phyloP scores from a whole-genome alignment of 2,888 invertebrate genomes.

The Idaea aversata region DNA sequence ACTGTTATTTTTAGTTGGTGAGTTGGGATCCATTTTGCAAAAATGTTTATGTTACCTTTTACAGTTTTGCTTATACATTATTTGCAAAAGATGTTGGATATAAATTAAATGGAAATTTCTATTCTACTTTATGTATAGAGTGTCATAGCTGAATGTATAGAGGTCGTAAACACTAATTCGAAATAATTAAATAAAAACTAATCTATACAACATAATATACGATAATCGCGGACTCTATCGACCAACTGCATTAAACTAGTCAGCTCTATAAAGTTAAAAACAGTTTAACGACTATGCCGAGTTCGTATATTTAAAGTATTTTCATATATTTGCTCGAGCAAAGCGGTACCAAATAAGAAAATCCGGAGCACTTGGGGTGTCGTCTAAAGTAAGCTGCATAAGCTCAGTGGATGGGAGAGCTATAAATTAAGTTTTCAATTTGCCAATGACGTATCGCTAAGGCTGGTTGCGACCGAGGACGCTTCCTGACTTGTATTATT shows the following conservation, averaged over 20 bases:
- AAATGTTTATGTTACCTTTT: no score
- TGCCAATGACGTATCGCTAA: constrained; percentile 65
- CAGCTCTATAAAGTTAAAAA: background rate
- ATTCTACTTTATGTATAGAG: no score
- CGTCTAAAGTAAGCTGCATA: constrained; percentile 55
- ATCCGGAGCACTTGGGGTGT: constrained; percentile 49
- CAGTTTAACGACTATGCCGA: background rate
- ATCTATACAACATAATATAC: background rate
- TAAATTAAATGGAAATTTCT: no score
- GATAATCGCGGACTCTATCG: background rate
- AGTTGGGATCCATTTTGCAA: no score
- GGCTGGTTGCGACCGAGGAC: constrained; percentile 36
- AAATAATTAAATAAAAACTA: background rate
- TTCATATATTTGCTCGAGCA: constrained; percentile 20
- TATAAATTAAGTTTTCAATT: constrained; percentile 70
- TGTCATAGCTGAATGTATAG: no score
- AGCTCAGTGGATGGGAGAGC: constrained; percentile 55
- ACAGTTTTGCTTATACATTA: no score
- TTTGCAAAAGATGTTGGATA: no score
- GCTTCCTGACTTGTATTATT: constrained; percentile 38
- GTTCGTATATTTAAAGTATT: constrained; percentile 1
- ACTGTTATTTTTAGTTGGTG: no score
- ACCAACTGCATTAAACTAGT: background rate
- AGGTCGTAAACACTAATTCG: no score
- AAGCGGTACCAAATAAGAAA: constrained; percentile 43